Percentiles rank a stretch among this genome's conserved stretches.
Conservation (phyloP, 2,888 invertebrate species). For the Agonopterix heracliana region DNA sequence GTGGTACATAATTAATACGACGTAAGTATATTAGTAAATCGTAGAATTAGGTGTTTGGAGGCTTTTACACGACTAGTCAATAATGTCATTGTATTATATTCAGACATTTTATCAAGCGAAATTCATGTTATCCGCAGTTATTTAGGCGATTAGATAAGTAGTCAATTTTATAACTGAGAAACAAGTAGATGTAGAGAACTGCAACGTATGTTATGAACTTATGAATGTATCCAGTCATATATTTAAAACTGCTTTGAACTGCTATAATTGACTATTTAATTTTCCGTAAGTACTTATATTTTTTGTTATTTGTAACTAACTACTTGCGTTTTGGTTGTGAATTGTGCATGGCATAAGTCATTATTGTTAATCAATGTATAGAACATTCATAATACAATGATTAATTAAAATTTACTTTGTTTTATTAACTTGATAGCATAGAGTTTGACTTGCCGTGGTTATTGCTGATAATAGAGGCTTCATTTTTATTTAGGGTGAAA, state of each 20-base stretch:
- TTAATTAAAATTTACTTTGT: conserved; percentile 17
- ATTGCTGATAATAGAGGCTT: no score
- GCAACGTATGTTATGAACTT: conserved; percentile 20
- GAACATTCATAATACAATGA: conserved; percentile 33
- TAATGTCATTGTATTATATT: conserved; percentile 60
- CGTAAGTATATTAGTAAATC: conserved; percentile 36
- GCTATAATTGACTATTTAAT: conserved; percentile 25
- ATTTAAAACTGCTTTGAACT: conserved; percentile 30
- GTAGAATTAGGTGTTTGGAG: conserved; percentile 70
- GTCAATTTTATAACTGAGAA: conserved; percentile 58
- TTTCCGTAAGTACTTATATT: background rate
- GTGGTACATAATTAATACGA: conserved; percentile 31
- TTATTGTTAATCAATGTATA: conserved; percentile 54
- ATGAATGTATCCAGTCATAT: conserved; percentile 14
- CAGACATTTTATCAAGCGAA: conserved; percentile 45
- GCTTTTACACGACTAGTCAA: conserved; percentile 68
- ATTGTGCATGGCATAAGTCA: conserved; percentile 32
- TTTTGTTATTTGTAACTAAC: conserved; percentile 9
- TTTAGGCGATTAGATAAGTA: conserved; percentile 33
- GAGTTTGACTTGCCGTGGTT: no score
- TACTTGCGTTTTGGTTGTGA: conserved; percentile 53
- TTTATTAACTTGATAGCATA: background rate
- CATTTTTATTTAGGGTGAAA: no score
- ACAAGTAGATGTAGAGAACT: conserved; percentile 36
- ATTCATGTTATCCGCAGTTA: conserved; percentile 52